Base-by-base conservation (phyloP, 2,113 vertebrate species). In the Melanerpes aurifrons region DNA sequence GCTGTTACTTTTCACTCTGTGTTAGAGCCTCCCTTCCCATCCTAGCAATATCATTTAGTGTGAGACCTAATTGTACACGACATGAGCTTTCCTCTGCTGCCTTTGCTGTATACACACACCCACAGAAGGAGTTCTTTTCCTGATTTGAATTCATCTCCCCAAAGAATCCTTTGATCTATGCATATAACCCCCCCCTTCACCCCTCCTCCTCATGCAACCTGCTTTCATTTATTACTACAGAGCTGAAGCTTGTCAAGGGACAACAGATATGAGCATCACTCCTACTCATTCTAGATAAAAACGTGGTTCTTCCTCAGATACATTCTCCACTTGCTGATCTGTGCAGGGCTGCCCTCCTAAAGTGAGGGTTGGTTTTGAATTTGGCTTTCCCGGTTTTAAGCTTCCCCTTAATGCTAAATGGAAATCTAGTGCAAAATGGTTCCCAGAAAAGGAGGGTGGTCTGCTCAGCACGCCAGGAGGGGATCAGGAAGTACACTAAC, bases 181-280 rank as follows among this genome's bases (percentile, higher is more conserved):
- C 11, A 58, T 45, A 87, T 54, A 92, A 89, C 48, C 54, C 91
- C 43, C 31, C 80, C 45, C n/a, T 92, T 91, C 71, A 91, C 37
- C 66, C n/a, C 63, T 77, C n/a, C n/a, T 90, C 67, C 66, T 92
- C 22, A 45, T 79, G 40, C 57, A 81, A 21, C 47, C 20, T 58
- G 62, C 57, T 89, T 89, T 82, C 53, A 76, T 77, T 89, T 87
- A 70, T 82, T 94, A 79, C 77, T 82, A 89, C 61, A 56, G 10
- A 77, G 32, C 50, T 77, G 64, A 77, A 82, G 53, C 75, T 92
- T 91, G 57, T 71, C 72, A 82, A 91, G 32, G 59, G 64, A 64
- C 40, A 87, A 86, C 35, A 82, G 61, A 89, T n/a, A 92, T 3
- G 8, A 85, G 21, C 19, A 87, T 40, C 29, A 12, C 7, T 74